phyloP scores from a whole-genome alignment of 2,888 invertebrate genomes.

The Chromoteleia sp. region DNA sequence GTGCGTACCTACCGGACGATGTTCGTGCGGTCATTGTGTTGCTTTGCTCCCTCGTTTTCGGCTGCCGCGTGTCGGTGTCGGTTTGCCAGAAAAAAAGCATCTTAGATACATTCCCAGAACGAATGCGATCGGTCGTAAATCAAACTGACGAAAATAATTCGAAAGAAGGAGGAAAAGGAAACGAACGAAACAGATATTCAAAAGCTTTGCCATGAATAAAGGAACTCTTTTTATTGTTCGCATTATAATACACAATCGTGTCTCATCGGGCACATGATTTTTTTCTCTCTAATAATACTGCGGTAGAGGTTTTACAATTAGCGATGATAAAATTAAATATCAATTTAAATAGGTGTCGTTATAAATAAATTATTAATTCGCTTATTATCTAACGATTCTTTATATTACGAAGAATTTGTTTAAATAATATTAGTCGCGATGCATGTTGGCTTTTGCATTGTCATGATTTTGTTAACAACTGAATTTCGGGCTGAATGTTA shows the following conservation, averaged over 20 bases:
- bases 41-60: constrained; percentile 60
- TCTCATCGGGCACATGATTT: constrained; percentile 67
- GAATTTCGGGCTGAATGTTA: constrained; percentile 6
- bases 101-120: constrained; percentile 63
- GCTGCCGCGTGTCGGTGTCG: constrained; percentile 62
- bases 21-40: constrained; percentile 59
- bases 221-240: constrained; percentile 83
- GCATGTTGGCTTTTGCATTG: constrained; percentile 13
- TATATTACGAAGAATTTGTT: constrained; percentile 69
- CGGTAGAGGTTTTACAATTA: constrained; percentile 80
- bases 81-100: constrained; percentile 47
- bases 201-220: constrained; percentile 74
- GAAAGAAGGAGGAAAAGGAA: constrained; percentile 58
- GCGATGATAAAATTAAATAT: constrained; percentile 77
- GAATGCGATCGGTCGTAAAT: constrained; percentile 67
- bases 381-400: constrained; percentile 73
- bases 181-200: constrained; percentile 60
- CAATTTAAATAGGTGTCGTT: constrained; percentile 79
- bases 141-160: constrained; percentile 66
- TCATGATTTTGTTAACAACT: constrained; percentile 12
- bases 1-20: constrained; percentile 60
- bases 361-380: constrained; percentile 81
- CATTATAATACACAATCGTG: constrained; percentile 75
- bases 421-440: constrained; percentile 42
- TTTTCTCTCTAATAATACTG: constrained; percentile 82